Evolutionary conservation across 2,888 invertebrate species (phyloP).

Genomic region (Pristionchus mayeri): DNA sequence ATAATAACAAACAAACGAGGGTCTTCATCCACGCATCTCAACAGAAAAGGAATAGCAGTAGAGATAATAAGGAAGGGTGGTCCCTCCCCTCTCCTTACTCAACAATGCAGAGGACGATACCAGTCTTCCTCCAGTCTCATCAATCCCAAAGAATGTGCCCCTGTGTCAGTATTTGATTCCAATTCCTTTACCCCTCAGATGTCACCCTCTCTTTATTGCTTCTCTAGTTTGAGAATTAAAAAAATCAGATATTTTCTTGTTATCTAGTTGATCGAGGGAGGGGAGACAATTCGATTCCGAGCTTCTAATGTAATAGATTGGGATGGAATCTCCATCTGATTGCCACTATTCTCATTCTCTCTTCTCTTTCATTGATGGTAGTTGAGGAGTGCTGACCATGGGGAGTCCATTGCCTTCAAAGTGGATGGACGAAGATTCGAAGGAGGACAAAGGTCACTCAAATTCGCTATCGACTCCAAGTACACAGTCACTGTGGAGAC

Average conservation of each 20-base stretch:
- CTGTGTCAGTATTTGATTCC: neutral
- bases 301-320: conserved; percentile 9
- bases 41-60: neutral
- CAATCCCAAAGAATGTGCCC: neutral
- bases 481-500: conserved; percentile 67
- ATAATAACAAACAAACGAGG: conserved; percentile 6
- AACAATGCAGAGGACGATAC: neutral
- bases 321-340: neutral
- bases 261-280: neutral
- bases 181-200: neutral
- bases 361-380: neutral
- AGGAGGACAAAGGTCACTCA: conserved; percentile 69
- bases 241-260: neutral
- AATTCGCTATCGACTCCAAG: conserved; percentile 68
- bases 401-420: conserved; percentile 71
- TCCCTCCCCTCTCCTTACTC: neutral
- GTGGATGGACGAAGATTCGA: conserved; percentile 73
- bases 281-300: conserved; percentile 11
- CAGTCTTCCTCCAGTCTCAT: neutral
- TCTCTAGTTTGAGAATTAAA: neutral
- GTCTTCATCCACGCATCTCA: neutral
- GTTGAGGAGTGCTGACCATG: conserved; percentile 66
- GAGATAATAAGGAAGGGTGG: neutral
- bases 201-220: neutral
- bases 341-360: neutral